These are phyloP conservation scores for Morelia viridis DNA, from an alignment of 2,797 vertebrate genomes.

Conservation along the genomic window DNA sequence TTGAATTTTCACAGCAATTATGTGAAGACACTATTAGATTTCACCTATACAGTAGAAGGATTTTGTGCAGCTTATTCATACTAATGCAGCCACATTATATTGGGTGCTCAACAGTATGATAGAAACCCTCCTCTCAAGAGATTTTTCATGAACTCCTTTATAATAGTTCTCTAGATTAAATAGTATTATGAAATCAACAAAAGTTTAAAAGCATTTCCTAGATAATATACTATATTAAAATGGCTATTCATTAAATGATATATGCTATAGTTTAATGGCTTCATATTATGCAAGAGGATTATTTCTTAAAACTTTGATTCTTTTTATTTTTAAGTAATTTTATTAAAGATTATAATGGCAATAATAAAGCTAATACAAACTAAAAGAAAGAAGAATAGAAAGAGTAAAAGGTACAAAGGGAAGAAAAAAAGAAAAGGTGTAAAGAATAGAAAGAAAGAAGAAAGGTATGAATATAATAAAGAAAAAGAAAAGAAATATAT, in stretches of 20 bases:
- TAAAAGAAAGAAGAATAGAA: not conserved
- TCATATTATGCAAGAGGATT: conserved; percentile 34
- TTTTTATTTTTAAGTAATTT: conserved; percentile 24
- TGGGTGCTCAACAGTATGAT: not conserved
- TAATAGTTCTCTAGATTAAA: not conserved
- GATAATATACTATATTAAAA: conserved; percentile 18
- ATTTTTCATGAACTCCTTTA: not conserved
- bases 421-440: not conserved
- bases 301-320: not conserved
- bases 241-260: conserved; percentile 41
- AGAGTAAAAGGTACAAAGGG: not conserved
- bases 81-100: conserved; percentile 23
- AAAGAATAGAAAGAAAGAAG: not conserved
- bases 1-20: not conserved
- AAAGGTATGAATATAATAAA: not conserved
- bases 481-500: not conserved
- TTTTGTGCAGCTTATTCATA: not conserved
- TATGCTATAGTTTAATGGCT: conserved; percentile 22
- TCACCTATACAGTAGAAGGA: not conserved
- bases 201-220: conserved; percentile 37
- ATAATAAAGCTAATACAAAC: not conserved
- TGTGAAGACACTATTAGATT: not conserved
- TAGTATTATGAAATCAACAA: conserved; percentile 32
- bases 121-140: not conserved
- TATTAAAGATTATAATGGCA: not conserved